Evolutionary conservation across 2,797 vertebrate genomes (phyloP), one percentile per base, ranked within the genome.

Genomic region (Coregonus suidteri): DNA sequence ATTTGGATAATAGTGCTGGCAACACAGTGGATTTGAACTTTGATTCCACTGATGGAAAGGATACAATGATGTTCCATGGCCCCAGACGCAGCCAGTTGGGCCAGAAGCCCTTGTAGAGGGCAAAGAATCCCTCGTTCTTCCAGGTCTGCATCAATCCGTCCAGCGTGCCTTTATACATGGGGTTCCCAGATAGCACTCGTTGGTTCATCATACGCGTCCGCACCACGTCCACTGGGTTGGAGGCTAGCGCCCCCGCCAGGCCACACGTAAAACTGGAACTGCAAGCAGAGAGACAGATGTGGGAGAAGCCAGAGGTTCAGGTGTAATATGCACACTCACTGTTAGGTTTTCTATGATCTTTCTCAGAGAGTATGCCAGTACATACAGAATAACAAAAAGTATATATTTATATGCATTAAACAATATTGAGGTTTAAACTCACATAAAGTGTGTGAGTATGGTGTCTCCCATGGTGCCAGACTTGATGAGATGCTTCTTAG

Each of bases 1-100:
- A 47, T 47, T 47, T 47, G 41, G 41, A 47, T 47, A 0, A 47
- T 47, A 47, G 41, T 47, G 41, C 41, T 47, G 41, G 41, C 41
- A 56, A n/a, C 6, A 56, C 14, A 56, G 54, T 56, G 54, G 4
- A 6, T 16, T 56, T 4, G 54, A 16, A 15, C 54, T 56, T 14
- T 34, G 65, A 67, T 35, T 67, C 2, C 64, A 30, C 30, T 67
- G 65, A 67, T 35, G 13, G 18, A 71, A 97, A 99, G 96, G 98
- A 99, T 99, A 99, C 96, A 0, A 99, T 99, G 92, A 99, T 99
- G 91, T 99, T 99, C 98, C 98, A 99, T 4, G 98, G 98, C 0
- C 98, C 97, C 1, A 99, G 94, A 68, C 98, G 93, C 77, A 99
- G 95, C 98, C 97, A 99, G 92, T 99, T 99, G 18, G 98, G 97